A percentile compares a stretch with the other conserved stretches of the same genome.
Conservation (phyloP, 2,797 vertebrate genomes). For the Labeo calbasu region DNA sequence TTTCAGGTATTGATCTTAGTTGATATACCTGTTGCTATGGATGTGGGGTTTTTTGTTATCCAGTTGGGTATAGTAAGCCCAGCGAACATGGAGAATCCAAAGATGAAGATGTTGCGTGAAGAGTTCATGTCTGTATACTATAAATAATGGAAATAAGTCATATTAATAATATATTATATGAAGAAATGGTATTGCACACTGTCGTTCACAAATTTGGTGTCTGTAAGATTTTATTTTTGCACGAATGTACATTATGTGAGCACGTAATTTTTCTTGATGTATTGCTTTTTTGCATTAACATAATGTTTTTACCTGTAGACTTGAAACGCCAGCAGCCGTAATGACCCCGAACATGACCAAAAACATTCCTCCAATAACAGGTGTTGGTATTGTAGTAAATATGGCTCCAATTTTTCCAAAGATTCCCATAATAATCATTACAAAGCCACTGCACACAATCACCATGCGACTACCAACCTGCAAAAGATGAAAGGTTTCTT, state of each 20-base stretch:
- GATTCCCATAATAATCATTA: slow-evolving; percentile 88
- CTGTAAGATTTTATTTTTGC: not conserved
- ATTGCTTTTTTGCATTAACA: not conserved
- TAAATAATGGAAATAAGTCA: slow-evolving; percentile 3
- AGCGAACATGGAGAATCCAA: slow-evolving; percentile 94
- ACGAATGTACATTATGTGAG: not conserved
- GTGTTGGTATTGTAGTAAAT: slow-evolving; percentile 92
- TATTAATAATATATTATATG: not conserved
- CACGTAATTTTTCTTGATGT: not conserved
- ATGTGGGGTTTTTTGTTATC: slow-evolving; percentile 82
- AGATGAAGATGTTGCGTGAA: slow-evolving; percentile 94
- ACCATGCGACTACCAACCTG: slow-evolving; percentile 95
- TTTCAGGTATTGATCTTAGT: not conserved
- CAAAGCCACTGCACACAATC: slow-evolving; percentile 83
- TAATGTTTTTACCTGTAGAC: slow-evolving; percentile 84
- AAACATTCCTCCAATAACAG: slow-evolving; percentile 94
- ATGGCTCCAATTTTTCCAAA: slow-evolving; percentile 90
- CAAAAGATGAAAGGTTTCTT: not conserved
- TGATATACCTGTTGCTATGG: slow-evolving; percentile 85
- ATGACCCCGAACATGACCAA: slow-evolving; percentile 96
- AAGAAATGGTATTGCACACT: not conserved
- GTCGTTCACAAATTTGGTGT: not conserved
- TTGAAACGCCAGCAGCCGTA: slow-evolving; percentile 89
- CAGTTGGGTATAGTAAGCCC: slow-evolving; percentile 91
- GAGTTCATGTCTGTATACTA: slow-evolving; percentile 97